These are phyloP conservation scores for Cyaniris semiargus DNA, from an alignment of 2,888 invertebrate species.

Conservation along the genomic window DNA sequence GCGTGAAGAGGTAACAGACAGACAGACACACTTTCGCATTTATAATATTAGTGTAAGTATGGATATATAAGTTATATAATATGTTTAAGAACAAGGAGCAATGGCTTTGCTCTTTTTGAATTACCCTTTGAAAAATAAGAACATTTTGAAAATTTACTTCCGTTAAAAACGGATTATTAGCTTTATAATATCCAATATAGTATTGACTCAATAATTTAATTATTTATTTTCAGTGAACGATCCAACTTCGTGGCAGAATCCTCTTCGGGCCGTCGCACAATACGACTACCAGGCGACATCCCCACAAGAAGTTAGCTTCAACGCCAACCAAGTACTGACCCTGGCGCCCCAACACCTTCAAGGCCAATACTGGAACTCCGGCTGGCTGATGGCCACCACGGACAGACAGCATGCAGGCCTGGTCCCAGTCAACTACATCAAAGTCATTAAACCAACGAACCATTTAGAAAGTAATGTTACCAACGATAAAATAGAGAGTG, in stretches of 20 bases:
- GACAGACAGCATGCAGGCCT: constrained; percentile 82
- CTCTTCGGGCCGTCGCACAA: constrained; percentile 84
- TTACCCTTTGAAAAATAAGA: too few relatives aligned
- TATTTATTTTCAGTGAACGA: constrained; percentile 75
- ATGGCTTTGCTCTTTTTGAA: too few relatives aligned
- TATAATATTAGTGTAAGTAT: too few relatives aligned
- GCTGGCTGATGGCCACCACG: constrained; percentile 84
- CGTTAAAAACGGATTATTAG: too few relatives aligned
- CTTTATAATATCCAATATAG: background rate
- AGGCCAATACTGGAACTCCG: constrained; percentile 83
- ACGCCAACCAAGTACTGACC: constrained; percentile 86
- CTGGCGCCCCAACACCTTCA: constrained; percentile 93
- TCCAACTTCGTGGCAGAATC: constrained; percentile 85
- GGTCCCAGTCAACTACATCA: constrained; percentile 83
- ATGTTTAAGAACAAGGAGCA: too few relatives aligned
- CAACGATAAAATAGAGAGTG: constrained; percentile 35
- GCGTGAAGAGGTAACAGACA: too few relatives aligned
- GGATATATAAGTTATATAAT: too few relatives aligned
- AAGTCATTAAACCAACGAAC: constrained; percentile 55
- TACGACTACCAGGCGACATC: constrained; percentile 87
- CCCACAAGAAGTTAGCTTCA: constrained; percentile 88
- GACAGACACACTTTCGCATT: too few relatives aligned
- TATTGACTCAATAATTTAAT: background rate
- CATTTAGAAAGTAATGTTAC: constrained; percentile 36
- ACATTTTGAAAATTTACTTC: background rate